Evolutionary conservation across 2,113 vertebrate species (phyloP).

Genomic region (Cyphomyrus discorhynchus): DNA sequence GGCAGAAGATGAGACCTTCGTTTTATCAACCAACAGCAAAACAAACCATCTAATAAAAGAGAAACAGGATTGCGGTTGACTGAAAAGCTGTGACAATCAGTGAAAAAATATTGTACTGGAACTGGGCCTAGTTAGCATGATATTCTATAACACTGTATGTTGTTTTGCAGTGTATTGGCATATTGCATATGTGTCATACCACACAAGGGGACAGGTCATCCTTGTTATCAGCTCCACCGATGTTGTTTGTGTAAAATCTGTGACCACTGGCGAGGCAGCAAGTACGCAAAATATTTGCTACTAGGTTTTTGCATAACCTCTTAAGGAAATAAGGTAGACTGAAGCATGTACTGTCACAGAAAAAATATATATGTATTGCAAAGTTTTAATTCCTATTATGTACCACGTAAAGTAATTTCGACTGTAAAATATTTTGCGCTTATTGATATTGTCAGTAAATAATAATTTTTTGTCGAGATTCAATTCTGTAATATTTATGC

Average conservation of each 20-base stretch:
- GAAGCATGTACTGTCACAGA: not conserved
- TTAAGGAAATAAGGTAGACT: not conserved
- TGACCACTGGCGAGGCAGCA: not conserved
- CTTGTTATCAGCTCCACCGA: not conserved
- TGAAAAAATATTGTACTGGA: not conserved
- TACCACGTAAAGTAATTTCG: not conserved
- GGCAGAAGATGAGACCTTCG: slow-evolving; percentile 12
- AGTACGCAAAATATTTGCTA: not conserved
- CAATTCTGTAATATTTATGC: not conserved
- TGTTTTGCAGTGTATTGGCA: not conserved
- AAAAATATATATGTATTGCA: not conserved
- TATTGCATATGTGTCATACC: not conserved
- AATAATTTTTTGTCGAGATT: not conserved
- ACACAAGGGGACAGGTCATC: not conserved
- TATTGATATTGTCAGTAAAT: not conserved
- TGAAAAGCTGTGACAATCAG: not conserved
- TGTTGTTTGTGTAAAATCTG: not conserved
- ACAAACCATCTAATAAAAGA: not conserved
- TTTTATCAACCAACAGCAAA: not conserved
- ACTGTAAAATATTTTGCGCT: not conserved
- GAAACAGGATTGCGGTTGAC: not conserved
- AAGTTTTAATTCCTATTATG: not conserved
- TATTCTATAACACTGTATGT: not conserved
- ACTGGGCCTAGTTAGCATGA: not conserved
- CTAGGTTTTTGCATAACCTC: not conserved